These are phyloP conservation scores for Philhelius pedissequus DNA, from an alignment of 2,888 invertebrate genomes.

Conservation along the genomic window DNA sequence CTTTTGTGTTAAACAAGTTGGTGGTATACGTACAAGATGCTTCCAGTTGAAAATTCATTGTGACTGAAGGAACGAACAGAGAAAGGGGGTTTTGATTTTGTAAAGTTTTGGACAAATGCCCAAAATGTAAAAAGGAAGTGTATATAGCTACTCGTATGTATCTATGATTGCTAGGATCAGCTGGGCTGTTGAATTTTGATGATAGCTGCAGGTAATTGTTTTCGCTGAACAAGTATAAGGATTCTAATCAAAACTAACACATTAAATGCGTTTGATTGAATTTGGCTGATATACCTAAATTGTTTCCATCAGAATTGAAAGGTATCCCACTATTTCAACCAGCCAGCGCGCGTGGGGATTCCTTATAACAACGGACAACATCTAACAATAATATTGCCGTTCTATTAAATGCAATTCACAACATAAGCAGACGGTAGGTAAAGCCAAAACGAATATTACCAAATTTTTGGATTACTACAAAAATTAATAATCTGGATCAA, in stretches of 20 bases:
- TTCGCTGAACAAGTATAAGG: neutral
- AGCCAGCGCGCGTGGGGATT: no score
- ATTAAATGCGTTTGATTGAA: neutral
- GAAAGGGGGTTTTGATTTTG: neutral
- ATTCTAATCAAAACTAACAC: neutral
- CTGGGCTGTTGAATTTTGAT: neutral
- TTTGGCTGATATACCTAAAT: neutral
- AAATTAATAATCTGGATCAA: no score
- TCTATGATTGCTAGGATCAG: neutral
- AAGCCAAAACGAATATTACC: no score
- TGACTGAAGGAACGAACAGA: neutral
- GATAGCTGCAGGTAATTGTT: neutral
- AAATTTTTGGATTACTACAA: no score
- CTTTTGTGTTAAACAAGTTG: conserved; percentile 47
- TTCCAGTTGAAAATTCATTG: neutral
- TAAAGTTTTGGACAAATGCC: neutral
- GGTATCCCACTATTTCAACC: no score
- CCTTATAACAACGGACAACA: no score
- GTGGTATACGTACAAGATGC: conserved; percentile 33
- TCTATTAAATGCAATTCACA: no score
- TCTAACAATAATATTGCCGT: no score
- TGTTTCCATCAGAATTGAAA: neutral
- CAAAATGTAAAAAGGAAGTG: neutral
- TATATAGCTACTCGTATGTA: neutral
- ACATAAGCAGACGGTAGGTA: no score